phyloP scores from a whole-genome alignment of 2,113 vertebrate species.

The Salvelinus sp. region DNA sequence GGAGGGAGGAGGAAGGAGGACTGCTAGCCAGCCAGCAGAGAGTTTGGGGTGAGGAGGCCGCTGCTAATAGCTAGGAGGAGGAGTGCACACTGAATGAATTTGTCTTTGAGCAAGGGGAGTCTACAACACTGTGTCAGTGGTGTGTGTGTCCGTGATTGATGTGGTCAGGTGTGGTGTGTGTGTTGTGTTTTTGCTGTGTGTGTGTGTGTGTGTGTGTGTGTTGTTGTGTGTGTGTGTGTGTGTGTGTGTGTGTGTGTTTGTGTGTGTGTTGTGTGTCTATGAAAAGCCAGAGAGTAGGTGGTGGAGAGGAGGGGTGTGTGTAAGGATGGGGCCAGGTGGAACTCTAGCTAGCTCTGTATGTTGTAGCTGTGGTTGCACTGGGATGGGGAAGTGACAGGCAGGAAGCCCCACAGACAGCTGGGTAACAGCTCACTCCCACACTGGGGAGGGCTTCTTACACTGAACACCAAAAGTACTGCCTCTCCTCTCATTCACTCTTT shows the following conservation, averaged over 20 bases:
- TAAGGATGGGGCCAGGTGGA: not conserved
- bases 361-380: constrained; percentile 38
- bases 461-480: constrained; percentile 45
- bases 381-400: constrained; percentile 70
- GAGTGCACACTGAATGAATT: constrained; percentile 54
- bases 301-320: not conserved
- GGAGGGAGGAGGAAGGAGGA: constrained; percentile 28
- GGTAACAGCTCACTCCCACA: constrained; percentile 66
- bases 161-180: not conserved
- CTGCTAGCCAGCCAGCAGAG: not conserved
- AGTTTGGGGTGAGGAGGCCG: not conserved
- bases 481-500: not conserved
- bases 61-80: constrained; percentile 4
- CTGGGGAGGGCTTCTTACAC: constrained; percentile 53
- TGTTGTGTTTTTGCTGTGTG: not conserved
- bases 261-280: constrained; percentile 10
- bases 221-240: not conserved
- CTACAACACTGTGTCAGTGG: constrained; percentile 40
- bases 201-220: not conserved
- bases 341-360: not conserved
- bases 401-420: constrained; percentile 69
- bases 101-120: constrained; percentile 54
- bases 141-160: constrained; percentile 34
- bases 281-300: not conserved
- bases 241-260: not conserved